phyloP scores from a whole-genome alignment of 1,140 invertebrate species.

The Drosophila virilis region DNA sequence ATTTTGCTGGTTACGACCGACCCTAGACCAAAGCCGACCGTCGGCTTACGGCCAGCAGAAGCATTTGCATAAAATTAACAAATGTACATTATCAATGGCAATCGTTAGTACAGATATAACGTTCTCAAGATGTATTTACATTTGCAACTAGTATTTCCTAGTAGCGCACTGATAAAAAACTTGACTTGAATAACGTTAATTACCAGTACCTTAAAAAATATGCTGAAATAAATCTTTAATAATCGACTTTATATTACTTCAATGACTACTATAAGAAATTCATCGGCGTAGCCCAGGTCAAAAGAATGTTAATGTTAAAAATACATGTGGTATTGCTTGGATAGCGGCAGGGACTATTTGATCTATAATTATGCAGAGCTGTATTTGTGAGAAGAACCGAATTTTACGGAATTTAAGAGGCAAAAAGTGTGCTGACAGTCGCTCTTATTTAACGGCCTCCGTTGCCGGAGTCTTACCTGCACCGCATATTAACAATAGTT shows the following conservation, averaged over 20 bases:
- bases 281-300: too few species aligned
- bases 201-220: too few species aligned
- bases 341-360: not conserved
- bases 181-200: not conserved
- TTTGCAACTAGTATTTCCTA: not conserved
- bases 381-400: too few species aligned
- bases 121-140: not conserved
- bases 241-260: too few species aligned
- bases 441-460: constrained; percentile 12
- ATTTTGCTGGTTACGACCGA: constrained; percentile 23
- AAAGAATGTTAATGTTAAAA: too few species aligned
- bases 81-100: constrained; percentile 29
- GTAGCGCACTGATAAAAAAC: not conserved
- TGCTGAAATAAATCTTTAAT: too few species aligned
- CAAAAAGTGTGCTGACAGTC: not conserved
- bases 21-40: constrained; percentile 23
- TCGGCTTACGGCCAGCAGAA: constrained; percentile 21
- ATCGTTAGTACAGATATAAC: not conserved
- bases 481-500: constrained; percentile 78
- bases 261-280: too few species aligned
- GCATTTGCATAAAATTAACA: constrained; percentile 66
- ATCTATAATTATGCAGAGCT: not conserved
- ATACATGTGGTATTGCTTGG: too few species aligned
- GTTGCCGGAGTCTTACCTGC: constrained; percentile 53
- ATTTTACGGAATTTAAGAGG: too few species aligned